A percentile compares a stretch with the other conserved stretches of the same genome.
Evolutionary conservation across 2,888 invertebrate genomes (phyloP).

Genomic region (Rhamnusium bicolor): DNA sequence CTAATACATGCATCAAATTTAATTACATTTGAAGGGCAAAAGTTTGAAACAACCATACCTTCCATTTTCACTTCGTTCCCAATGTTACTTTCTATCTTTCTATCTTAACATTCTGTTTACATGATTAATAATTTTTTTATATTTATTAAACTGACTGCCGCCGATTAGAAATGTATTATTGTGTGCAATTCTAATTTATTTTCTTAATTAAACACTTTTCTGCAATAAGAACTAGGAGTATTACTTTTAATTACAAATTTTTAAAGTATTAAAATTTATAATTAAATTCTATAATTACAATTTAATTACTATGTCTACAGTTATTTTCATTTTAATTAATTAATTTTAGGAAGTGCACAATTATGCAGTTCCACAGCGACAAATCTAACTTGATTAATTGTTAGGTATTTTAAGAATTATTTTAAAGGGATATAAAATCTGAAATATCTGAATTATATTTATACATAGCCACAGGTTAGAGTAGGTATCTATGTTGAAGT

Average conservation of each 20-base stretch:
- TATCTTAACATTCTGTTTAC: too few species aligned
- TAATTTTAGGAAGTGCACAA: not conserved
- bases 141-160: too few species aligned
- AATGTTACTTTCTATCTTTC: too few species aligned
- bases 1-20: too few species aligned
- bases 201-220: not conserved
- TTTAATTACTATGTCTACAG: not conserved
- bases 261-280: not conserved
- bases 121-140: too few species aligned
- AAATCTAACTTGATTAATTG: not conserved
- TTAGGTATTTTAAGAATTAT: not conserved
- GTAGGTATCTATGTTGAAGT: too few species aligned
- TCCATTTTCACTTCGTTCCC: too few species aligned
- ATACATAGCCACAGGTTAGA: too few species aligned
- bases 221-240: not conserved
- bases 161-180: not conserved
- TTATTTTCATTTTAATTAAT: not conserved
- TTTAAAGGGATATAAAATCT: not conserved
- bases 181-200: not conserved
- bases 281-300: not conserved
- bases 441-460: too few species aligned
- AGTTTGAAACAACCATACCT: too few species aligned
- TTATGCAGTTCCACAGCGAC: not conserved
- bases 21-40: too few species aligned
- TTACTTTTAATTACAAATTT: not conserved